Evolutionary conservation across 2,113 vertebrate genomes (phyloP), one percentile per base, ranked within the genome.

Genomic region (Nyctereutes procyonoides): DNA sequence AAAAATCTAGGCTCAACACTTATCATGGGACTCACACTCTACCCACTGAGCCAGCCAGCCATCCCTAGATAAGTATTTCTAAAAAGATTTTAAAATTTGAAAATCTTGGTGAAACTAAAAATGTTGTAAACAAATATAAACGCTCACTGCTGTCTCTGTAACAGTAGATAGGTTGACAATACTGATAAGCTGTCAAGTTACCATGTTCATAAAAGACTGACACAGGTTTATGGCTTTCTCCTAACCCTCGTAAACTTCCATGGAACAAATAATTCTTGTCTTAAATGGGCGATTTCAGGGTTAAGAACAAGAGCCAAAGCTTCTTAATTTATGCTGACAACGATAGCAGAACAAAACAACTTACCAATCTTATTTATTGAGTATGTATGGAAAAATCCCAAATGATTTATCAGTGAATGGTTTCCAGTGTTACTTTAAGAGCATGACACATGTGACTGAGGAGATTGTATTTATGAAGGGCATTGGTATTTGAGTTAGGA

Each of bases 341-440:
- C 77, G 35, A 58, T 11, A 87, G 77, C 77, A 82, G 32, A 69
- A 85, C 35, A 79, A 76, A 60, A 86, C 28, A 86, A 38, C 24
- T 92, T 80, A 43, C 73, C 3, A 30, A 80, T 80, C 32, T 92
- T 81, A 92, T 92, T 87, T 92, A 71, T 55, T 55, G 82, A 91
- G 17, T 58, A 38, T 62, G 71, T 71, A 71, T 53, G 69, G 62
- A 91, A 86, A 90, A 95, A 73, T 62, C 71, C 38, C 62, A 22
- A 69, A 85, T 77, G 35, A 60, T 48, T 90, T 67, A 56, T n/a
- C 32, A 69, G n/a, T 4, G 35, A 62, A 55, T 62, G 53, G 26
- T 88, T 88, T 62, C 53, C 63, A 60, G 63, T 51, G 63, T 38
- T 71, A 94, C 71, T 89, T 82, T 69, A 56, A 56, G 26, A 60